Base-by-base conservation (phyloP, 2,113 vertebrate species). In the Triplophysa rosa region DNA sequence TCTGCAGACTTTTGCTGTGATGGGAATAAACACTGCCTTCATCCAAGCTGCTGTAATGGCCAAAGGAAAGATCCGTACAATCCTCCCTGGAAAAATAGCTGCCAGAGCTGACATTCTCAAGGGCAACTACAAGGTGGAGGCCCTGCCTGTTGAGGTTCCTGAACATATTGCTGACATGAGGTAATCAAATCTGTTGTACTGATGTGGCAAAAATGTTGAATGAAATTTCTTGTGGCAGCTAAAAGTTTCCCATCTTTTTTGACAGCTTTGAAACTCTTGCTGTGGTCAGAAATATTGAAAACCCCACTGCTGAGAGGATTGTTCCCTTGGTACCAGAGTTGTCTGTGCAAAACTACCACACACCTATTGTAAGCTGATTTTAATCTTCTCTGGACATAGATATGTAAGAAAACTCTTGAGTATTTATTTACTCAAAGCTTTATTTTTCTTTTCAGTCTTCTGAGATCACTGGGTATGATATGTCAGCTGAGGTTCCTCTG, bases 21-120 rank as follows among this genome's bases (percentile, higher is more conserved):
- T 95, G 89, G 94, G 95, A 45, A 24, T 95, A 29, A 96, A 94
- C 85, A 95, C 93, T 0, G 90, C 86, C 19, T 62, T 93, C 5
- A 74, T 95, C 61, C 95, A 96, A 86, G 88, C 92, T 24, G 84
- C 84, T 62, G 14, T 95, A 76, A 83, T 93, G 68, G 83, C 90
- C 56, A 92, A 86, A 83, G 88, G 85, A 70, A 91, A 92, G 56
- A 16, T 90, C 26, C 80, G 86, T 69, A 40, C 84, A 49, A 76
- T 49, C 69, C 0, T 86, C 0, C 94, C 94, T 0, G 4, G 88
- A 40, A 94, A 94, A 76, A 81, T 95, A 11, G 59, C 80, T 0
- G 88, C 88, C 81, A 94, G 87, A 82, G 84, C 94, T 63, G 85
- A 95, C 56, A 12, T 92, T 71, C 88, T 88, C 8, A 84, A 90